Conservation (phyloP, 2,797 vertebrate species). For the Falco peregrinus region DNA sequence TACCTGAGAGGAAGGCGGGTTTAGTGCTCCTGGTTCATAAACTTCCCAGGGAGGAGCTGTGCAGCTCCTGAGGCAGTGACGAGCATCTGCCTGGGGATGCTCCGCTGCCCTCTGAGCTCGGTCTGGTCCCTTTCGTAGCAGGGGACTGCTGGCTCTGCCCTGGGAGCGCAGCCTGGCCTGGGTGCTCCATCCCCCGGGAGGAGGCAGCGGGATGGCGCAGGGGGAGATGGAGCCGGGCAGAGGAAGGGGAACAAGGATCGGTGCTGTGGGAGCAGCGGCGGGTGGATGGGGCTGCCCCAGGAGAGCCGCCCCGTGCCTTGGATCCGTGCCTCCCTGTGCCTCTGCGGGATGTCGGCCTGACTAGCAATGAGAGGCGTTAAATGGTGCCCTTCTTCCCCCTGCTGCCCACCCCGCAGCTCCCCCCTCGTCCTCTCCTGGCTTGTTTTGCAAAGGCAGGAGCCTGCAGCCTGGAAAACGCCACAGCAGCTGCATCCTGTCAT, state of each 20-base stretch:
- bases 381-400: slow-evolving; percentile 17
- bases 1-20: neutral
- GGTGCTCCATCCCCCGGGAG: neutral
- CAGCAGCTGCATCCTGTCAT: slow-evolving; percentile 63
- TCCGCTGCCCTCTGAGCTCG: neutral
- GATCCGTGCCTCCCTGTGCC: neutral
- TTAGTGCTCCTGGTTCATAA: neutral
- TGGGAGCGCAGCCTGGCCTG: neutral
- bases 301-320: neutral
- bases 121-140: rapidly evolving
- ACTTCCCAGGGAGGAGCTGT: neutral
- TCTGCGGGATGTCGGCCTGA: neutral
- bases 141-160: neutral
- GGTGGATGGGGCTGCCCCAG: neutral
- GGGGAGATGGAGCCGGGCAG: neutral
- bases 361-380: neutral
- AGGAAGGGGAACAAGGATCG: neutral
- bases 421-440: neutral
- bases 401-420: neutral
- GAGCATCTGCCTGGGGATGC: neutral
- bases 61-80: rapidly evolving
- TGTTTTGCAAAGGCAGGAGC: slow-evolving; percentile 15
- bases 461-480: neutral
- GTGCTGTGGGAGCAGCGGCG: neutral
- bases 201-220: neutral